Percentiles rank a stretch among this genome's conserved stretches.
phyloP scores from a whole-genome alignment of 1,140 invertebrate species.

The Drosophila carrolli region DNA sequence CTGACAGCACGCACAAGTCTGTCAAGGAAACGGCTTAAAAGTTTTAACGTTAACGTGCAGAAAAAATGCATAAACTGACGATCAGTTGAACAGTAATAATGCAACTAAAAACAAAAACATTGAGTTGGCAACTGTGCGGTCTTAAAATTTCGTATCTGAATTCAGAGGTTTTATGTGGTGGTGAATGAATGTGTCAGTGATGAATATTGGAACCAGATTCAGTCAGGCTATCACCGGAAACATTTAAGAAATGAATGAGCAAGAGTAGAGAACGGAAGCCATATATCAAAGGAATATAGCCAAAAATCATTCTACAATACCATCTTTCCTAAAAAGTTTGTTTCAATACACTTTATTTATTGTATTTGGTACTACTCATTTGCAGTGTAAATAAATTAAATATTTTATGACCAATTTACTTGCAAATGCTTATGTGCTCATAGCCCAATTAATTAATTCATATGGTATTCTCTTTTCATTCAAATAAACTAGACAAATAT shows the following conservation, averaged over 20 bases:
- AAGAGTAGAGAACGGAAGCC: too few relatives aligned
- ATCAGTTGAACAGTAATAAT: conserved; percentile 17
- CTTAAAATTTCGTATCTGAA: not conserved
- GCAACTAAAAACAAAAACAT: conserved; percentile 1
- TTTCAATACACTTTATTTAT: not conserved
- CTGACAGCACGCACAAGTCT: conserved; percentile 56
- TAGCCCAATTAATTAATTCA: conserved; percentile 1
- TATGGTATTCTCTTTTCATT: conserved; percentile 1
- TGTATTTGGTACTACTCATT: too few relatives aligned
- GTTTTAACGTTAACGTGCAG: conserved; percentile 27
- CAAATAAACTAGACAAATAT: conserved; percentile 12
- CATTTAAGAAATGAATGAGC: not conserved
- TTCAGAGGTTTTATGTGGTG: not conserved
- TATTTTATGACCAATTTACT: too few relatives aligned
- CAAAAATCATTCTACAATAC: too few relatives aligned
- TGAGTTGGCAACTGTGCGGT: conserved; percentile 2
- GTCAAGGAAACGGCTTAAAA: conserved; percentile 49
- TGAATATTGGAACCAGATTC: conserved; percentile 7
- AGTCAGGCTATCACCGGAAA: not conserved
- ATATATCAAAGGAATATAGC: too few relatives aligned
- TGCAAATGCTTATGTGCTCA: not conserved
- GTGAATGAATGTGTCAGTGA: conserved; percentile 3
- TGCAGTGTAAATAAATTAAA: not conserved
- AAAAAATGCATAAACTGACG: conserved; percentile 20
- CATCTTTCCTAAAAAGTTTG: not conserved